Base-by-base conservation (phyloP, 2,113 vertebrate genomes). In the Camelus bactrianus region DNA sequence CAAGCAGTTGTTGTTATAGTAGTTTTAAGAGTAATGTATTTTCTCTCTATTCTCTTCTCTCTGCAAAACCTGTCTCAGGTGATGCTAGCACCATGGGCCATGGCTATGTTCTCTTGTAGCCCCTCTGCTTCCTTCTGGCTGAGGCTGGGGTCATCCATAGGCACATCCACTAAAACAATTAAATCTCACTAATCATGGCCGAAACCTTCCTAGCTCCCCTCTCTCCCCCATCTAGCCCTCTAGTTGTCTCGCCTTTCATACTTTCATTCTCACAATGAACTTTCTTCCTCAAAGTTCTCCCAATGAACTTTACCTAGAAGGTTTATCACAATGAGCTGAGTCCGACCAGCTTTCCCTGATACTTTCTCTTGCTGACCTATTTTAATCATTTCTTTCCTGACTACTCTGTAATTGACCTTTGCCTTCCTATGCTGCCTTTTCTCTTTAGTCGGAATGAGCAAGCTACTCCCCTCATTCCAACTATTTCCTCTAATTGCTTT, bases 21-120 rank as follows among this genome's bases (percentile, higher is more conserved):
- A 42, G 54, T 85, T 96, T 91, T 75, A 50, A 97, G 91, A 93
- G 32, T 83, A 80, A 19, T 9, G 60, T 56, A 69, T 54, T 77
- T 46, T 75, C 11, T 93, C 52, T 91, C 10, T 67, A 38, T 22
- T 91, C 8, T 62, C 32, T 87, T 92, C 8, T 77, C 12, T 73
- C 58, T 60, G 20, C 12, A 54, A 76, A 79, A 81, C 22, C 22
- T 50, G 6, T 83, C 10, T 52, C 19, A 46, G 35, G 32, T 42
- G n/a, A 73, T 52, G 35, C 19, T 42, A 48, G 50, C 56, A 73
- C 30, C 3, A 6, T 19, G 6, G 48, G 13, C 17, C 28, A n/a
- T 10, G 3, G 26, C 1, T 0, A 11, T 67, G 4, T 65, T 84
- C 70, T 20, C 38, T n/a, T 70, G 15, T 17, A 46, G 13, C 8